Evolutionary conservation across 2,888 invertebrate species (phyloP).

Genomic region (Dione vanillae): DNA sequence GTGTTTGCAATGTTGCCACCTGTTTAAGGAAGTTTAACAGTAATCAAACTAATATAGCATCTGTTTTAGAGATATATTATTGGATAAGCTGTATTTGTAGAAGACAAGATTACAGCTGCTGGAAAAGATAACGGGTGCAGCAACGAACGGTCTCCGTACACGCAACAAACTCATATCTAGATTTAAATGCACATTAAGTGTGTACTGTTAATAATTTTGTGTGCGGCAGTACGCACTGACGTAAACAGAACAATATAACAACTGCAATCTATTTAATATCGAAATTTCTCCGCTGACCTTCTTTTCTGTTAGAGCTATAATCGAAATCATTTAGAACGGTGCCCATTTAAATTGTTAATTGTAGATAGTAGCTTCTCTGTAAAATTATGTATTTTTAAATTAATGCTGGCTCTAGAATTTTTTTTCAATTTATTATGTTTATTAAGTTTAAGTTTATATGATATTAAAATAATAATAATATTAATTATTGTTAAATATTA

Average conservation of each 20-base stretch:
- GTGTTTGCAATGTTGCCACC: conserved; percentile 17
- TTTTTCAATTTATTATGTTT: no score
- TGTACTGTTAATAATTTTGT: conserved; percentile 48
- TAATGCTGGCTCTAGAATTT: no score
- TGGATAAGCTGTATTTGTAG: conserved; percentile 47
- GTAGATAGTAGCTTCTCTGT: conserved; percentile 53
- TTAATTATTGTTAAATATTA: no score
- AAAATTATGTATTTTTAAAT: not conserved
- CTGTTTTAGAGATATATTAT: conserved; percentile 29
- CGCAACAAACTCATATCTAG: conserved; percentile 58
- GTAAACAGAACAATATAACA: conserved; percentile 47
- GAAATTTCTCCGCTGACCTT: conserved; percentile 50
- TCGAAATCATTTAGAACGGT: conserved; percentile 47
- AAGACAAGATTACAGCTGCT: conserved; percentile 49
- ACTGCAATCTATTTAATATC: conserved; percentile 43
- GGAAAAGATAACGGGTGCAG: conserved; percentile 53
- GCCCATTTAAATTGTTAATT: conserved; percentile 34
- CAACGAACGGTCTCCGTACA: conserved; percentile 65
- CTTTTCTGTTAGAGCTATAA: conserved; percentile 47
- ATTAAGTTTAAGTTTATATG: no score
- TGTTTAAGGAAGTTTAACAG: conserved; percentile 18
- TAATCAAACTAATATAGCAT: conserved; percentile 35
- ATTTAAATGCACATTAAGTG: conserved; percentile 50
- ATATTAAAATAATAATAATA: no score
- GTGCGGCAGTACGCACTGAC: conserved; percentile 50